Evolutionary conservation across 2,888 invertebrate species (phyloP), one percentile per base, ranked within the genome.

Genomic region (Tipula helvola): DNA sequence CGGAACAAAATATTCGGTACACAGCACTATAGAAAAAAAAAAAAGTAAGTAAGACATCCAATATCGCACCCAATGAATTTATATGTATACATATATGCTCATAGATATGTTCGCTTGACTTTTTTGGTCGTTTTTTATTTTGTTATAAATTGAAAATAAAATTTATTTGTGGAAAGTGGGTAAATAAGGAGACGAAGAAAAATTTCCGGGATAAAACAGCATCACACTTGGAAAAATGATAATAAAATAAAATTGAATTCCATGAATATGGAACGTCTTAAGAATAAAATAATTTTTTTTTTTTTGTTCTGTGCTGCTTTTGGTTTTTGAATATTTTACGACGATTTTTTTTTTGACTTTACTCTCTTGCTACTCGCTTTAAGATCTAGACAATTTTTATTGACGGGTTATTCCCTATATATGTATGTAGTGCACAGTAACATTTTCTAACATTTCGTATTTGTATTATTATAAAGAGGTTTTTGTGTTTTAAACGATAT

Each of bases 161-260:
- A 71, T 71, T 71, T 71, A 71, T 39, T 7, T 71, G 28, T 10
- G 10, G 71, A 28, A 71, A 71, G 28, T 71, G 71, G 71, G 71
- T 71, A 28, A 71, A 71, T 28, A 71, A 71, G 71, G 10, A 71
- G 71, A 10, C 12, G 71, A 71, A 28, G 71, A 28, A 71, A 71
- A 28, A 28, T 28, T 71, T 71, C 71, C 71, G 71, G 71, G 71
- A 71, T 71, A 71, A 71, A 71, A 71, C 71, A 71, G 71, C 71
- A 71, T 71, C 71, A 71, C 71, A 71, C 71, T 71, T 71, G 71
- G 71, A 28, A 71, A 71, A 71, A 71, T 28, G 71, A 71, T 71
- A 71, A 71, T 71, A 71, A 71, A 71, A 71, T 71, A 71, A 71
- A 71, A 71, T 71, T 71, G 71, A 71, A 71, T 71, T 71, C 71